These are phyloP conservation scores for Drosophila willistoni DNA, from an alignment of 1,140 invertebrate genomes.

Conservation along the genomic window DNA sequence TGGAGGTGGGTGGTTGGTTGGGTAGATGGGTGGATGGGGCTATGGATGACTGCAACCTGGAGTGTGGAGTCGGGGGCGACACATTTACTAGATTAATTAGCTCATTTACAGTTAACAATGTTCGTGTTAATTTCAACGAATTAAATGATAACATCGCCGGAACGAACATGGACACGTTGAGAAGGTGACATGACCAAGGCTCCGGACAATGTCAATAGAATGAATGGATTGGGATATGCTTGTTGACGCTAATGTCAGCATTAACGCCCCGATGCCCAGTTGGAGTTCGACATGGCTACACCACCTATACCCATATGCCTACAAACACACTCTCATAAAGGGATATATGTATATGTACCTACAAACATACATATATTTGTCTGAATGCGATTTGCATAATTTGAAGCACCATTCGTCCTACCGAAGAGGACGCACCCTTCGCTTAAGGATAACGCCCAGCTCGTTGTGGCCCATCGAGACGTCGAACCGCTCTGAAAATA, in stretches of 20 bases:
- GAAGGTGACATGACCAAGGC: conserved; percentile 20
- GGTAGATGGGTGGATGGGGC: neutral
- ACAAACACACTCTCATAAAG: neutral
- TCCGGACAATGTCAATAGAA: conserved; percentile 48
- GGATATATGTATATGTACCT: neutral
- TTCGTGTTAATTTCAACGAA: conserved; percentile 83
- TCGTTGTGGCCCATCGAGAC: conserved; percentile 42
- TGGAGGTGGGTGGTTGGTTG: neutral
- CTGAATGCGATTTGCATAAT: conserved; percentile 69
- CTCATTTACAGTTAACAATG: conserved; percentile 82
- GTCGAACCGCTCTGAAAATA: conserved; percentile 28
- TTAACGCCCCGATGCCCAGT: conserved; percentile 61
- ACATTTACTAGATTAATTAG: conserved; percentile 82
- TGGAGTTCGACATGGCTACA: conserved; percentile 20
- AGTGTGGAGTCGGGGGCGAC: conserved; percentile 47
- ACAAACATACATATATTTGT: neutral
- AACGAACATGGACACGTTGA: neutral
- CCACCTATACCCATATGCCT: conserved; percentile 9
- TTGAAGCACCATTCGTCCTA: conserved; percentile 43
- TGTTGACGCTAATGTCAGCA: conserved; percentile 73
- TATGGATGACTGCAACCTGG: neutral
- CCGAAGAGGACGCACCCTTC: conserved; percentile 46
- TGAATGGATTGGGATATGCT: conserved; percentile 60
- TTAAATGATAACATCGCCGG: conserved; percentile 79
- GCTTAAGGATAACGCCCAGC: conserved; percentile 52